Conservation (phyloP, 2,888 invertebrate species). For the Temnothorax unifasciatus region DNA sequence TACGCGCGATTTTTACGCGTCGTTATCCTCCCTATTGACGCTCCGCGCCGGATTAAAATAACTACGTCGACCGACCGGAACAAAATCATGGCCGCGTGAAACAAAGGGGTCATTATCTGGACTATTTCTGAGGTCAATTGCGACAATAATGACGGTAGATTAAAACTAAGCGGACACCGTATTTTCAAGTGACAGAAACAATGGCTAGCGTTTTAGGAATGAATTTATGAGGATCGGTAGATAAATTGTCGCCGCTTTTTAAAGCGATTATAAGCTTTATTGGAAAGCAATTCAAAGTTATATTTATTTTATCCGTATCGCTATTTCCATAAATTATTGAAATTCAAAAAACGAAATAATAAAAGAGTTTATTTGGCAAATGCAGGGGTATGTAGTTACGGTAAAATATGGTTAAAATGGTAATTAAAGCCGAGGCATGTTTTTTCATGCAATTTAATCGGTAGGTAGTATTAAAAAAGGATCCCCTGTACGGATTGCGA, state of each 20-base stretch:
- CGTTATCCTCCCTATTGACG: constrained; percentile 52
- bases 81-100: constrained; percentile 13
- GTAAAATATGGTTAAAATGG: not conserved
- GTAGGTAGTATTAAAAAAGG: not conserved
- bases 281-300: not conserved
- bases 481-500: not conserved
- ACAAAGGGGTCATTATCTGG: constrained; percentile 33
- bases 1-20: constrained; percentile 75
- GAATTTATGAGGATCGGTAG: not conserved
- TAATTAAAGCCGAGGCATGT: not conserved
- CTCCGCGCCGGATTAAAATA: constrained; percentile 44
- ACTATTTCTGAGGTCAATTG: not conserved
- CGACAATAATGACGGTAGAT: not conserved
- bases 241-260: not conserved
- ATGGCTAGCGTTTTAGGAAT: not conserved
- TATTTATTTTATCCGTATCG: not conserved
- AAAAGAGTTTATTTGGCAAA: not conserved
- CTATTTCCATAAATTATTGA: constrained; percentile 5
- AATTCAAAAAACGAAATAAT: not conserved
- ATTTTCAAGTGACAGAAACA: constrained; percentile 5
- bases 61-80: constrained; percentile 4
- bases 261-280: constrained; percentile 20
- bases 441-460: not conserved
- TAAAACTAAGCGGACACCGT: not conserved
- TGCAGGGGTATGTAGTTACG: not conserved